Percentiles rank a stretch among this genome's conserved stretches.
Evolutionary conservation across 2,888 invertebrate species (phyloP).

Genomic region (Pseudeuparius sepicola): DNA sequence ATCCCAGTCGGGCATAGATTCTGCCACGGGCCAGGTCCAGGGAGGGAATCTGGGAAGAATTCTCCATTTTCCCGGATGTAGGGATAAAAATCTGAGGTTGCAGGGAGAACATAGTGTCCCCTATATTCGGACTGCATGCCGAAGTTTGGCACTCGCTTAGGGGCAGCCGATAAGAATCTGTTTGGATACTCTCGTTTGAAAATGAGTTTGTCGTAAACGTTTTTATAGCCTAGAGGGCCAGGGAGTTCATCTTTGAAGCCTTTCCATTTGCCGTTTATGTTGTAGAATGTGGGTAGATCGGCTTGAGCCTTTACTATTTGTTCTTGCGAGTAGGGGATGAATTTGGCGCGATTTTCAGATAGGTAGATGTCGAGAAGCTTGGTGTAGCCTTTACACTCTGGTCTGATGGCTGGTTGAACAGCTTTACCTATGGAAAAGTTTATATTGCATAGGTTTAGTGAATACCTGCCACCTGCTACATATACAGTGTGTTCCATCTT

Average conservation of each 20-base stretch:
- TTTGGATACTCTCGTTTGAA: slow-evolving; percentile 26
- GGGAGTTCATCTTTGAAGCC: slow-evolving; percentile 24
- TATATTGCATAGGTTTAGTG: too few relatives aligned
- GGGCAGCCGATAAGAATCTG: slow-evolving; percentile 27
- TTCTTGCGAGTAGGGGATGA: slow-evolving; percentile 31
- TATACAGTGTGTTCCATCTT: too few relatives aligned
- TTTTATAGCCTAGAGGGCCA: slow-evolving; percentile 25
- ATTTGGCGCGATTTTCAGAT: slow-evolving; percentile 33
- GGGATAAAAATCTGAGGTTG: slow-evolving; percentile 31
- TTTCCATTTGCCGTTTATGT: slow-evolving; percentile 31
- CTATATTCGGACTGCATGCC: slow-evolving; percentile 32
- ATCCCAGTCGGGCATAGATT: slow-evolving; percentile 36
- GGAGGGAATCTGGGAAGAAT: slow-evolving; percentile 28
- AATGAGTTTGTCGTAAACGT: slow-evolving; percentile 24
- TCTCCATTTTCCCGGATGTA: slow-evolving; percentile 29
- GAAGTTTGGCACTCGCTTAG: too few relatives aligned
- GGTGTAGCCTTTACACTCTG: slow-evolving; percentile 33
- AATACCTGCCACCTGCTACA: too few relatives aligned
- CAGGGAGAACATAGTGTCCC: slow-evolving; percentile 30
- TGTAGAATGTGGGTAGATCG: slow-evolving; percentile 38
- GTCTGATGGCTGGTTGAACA: slow-evolving; percentile 35
- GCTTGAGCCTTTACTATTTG: slow-evolving; percentile 33
- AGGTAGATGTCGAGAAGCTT: slow-evolving; percentile 39
- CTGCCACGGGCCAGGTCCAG: slow-evolving; percentile 33
- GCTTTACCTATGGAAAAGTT: too few relatives aligned